phyloP scores from a whole-genome alignment of 2,797 vertebrate genomes.

The Chlorospingus semifuscus region DNA sequence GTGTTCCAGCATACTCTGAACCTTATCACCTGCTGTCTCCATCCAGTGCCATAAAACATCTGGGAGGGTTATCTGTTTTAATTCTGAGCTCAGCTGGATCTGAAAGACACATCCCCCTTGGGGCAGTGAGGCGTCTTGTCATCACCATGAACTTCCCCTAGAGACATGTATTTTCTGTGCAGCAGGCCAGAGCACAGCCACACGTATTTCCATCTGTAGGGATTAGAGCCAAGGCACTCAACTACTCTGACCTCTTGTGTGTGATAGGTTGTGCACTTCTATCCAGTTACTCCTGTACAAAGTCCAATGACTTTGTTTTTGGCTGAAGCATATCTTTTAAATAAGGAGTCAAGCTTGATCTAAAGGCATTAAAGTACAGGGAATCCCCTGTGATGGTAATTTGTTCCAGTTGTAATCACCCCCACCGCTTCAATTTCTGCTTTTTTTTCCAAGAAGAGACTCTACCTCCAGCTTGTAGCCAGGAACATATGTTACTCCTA shows the following conservation, averaged over 20 bases:
- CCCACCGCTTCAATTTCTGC: neutral
- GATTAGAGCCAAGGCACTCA: conserved; percentile 20
- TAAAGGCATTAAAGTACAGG: conserved; percentile 16
- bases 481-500: neutral
- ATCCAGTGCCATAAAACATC: neutral
- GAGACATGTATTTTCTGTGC: neutral
- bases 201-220: neutral
- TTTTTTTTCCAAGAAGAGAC: neutral
- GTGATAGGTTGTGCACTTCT: neutral
- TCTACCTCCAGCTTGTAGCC: neutral
- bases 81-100: neutral
- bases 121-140: neutral
- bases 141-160: neutral
- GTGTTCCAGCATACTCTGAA: neutral
- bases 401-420: conserved; percentile 38
- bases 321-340: conserved; percentile 14
- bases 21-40: neutral
- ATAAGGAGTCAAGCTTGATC: conserved; percentile 3
- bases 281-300: neutral
- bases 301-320: conserved; percentile 13
- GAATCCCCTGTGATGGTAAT: conserved; percentile 46
- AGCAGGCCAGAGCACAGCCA: neutral
- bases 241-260: conserved; percentile 13
- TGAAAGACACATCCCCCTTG: neutral
- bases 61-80: neutral